Evolutionary conservation across 2,797 vertebrate genomes (phyloP).

Genomic region (Vespertilio murinus): DNA sequence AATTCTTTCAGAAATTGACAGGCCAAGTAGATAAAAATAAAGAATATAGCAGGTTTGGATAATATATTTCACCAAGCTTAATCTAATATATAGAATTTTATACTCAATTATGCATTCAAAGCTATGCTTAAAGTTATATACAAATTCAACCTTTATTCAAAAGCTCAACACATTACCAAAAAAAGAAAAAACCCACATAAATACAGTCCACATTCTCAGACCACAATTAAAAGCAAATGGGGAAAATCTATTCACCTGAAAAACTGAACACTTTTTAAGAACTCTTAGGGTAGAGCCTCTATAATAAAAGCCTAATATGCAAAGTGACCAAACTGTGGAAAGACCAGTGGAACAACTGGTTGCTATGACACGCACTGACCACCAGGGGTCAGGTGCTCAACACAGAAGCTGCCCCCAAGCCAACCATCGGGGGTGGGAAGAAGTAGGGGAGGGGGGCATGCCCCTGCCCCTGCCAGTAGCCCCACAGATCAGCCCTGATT

Average conservation of each 20-base stretch:
- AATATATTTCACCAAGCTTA: not conserved
- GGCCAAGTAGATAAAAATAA: not conserved
- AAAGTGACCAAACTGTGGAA: too few species aligned
- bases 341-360: too few species aligned
- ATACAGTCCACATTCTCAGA: not conserved
- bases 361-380: too few species aligned
- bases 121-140: constrained; percentile 25
- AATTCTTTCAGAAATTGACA: constrained; percentile 34
- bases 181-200: not conserved
- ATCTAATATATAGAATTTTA: not conserved
- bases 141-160: constrained; percentile 9
- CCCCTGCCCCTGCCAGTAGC: too few species aligned
- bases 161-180: not conserved
- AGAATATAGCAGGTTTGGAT: not conserved
- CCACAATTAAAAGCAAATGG: not conserved
- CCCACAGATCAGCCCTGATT: too few species aligned
- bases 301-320: too few species aligned
- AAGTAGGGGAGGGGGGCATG: too few species aligned
- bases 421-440: too few species aligned
- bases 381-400: too few species aligned
- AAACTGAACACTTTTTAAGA: not conserved
- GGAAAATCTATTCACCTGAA: not conserved
- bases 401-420: too few species aligned
- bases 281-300: not conserved
- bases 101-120: not conserved